phyloP scores from a whole-genome alignment of 2,113 vertebrate genomes.

The Sturnira hondurensis region DNA sequence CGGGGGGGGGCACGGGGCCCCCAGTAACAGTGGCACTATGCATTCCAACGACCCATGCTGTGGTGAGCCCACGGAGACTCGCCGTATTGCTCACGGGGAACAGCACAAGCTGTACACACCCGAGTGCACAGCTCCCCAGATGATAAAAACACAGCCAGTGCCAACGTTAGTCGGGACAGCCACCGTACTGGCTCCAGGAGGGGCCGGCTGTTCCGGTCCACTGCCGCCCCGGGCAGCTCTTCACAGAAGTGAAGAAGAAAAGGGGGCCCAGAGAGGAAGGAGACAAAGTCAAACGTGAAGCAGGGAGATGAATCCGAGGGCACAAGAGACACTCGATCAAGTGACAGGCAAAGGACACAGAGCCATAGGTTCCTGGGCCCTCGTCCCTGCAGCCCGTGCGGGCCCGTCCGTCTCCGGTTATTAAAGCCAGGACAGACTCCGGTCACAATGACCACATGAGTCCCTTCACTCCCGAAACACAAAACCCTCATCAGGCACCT shows the following conservation, averaged over 20 bases:
- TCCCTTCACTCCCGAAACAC: background rate
- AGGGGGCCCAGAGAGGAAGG: background rate
- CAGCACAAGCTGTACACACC: fast-evolving
- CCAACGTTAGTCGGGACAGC: fast-evolving
- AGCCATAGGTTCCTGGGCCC: fast-evolving
- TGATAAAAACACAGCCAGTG: background rate
- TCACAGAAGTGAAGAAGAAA: background rate
- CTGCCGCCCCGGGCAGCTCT: fast-evolving
- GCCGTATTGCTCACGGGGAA: fast-evolving
- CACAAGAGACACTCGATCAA: background rate
- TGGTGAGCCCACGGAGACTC: background rate
- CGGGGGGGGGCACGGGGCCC: background rate
- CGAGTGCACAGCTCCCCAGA: too few species aligned
- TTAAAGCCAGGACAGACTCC: fast-evolving
- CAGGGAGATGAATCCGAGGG: background rate
- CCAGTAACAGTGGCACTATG: fast-evolving
- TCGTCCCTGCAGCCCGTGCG: fast-evolving
- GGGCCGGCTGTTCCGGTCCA: fast-evolving
- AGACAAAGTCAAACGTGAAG: background rate
- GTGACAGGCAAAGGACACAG: background rate
- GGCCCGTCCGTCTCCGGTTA: fast-evolving
- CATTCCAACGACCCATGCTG: fast-evolving
- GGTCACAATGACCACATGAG: background rate
- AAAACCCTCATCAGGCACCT: fast-evolving
- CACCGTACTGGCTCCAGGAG: fast-evolving